phyloP scores from a whole-genome alignment of 1,140 invertebrate species.

The Triops cancriformis region DNA sequence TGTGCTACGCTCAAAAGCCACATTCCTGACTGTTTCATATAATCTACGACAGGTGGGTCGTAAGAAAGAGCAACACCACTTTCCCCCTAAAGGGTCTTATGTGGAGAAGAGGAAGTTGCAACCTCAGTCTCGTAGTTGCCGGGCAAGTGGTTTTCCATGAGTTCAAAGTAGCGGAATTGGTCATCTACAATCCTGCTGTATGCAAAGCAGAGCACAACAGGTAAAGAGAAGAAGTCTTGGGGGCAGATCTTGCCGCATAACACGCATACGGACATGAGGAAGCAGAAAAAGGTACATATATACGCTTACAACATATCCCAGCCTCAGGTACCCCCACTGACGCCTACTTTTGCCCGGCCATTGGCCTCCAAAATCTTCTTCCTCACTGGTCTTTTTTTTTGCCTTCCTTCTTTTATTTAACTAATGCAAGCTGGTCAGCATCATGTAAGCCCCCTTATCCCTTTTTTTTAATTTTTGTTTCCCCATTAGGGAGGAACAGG shows the following conservation, averaged over 20 bases:
- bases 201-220: conserved; percentile 2
- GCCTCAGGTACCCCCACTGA: background rate
- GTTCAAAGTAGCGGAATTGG: conserved; percentile 13
- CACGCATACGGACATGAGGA: conserved; percentile 4
- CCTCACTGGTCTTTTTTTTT: background rate
- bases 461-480: background rate
- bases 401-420: background rate
- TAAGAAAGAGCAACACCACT: background rate
- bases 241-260: conserved; percentile 1
- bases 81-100: background rate
- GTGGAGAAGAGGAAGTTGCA: conserved; percentile 6
- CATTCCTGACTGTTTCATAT: background rate
- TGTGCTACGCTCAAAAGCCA: background rate
- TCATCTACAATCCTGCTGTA: background rate
- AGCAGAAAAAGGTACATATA: background rate
- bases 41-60: conserved; percentile 3
- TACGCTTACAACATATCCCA: conserved; percentile 4
- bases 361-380: conserved; percentile 10
- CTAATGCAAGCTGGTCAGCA: background rate
- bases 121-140: conserved; percentile 7
- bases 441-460: background rate
- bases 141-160: conserved; percentile 10
- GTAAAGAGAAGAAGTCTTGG: conserved; percentile 3
- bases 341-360: conserved; percentile 3
- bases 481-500: background rate